Base-by-base conservation (phyloP, 2,888 invertebrate species). In the Nymphalis urticae region DNA sequence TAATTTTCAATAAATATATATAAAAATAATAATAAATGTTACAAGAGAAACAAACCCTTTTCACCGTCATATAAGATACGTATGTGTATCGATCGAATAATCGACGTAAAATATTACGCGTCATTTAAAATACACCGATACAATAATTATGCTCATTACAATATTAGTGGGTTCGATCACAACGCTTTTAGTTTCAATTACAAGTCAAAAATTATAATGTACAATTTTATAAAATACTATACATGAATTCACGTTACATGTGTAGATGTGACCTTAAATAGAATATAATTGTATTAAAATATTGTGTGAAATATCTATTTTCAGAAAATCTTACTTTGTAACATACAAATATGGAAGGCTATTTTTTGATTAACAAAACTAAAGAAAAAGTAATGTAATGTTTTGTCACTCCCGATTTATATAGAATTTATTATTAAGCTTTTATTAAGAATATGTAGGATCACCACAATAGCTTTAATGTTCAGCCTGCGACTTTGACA, bases 61-160 rank as follows among this genome's bases (percentile, higher is more conserved):
- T 6, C 27, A 27, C 1, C 54, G 24, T 27, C 54, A 54, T 54
- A 54, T 16, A 10, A 21, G 24, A 54, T 17, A 53, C 51, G 21
- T 21, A 87, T 81, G 79, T 86, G 86, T 85, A 88, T 84, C 85
- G 84, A 75, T 79, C 75, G 68, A 77, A 76, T 80, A 82, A 84
- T 84, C 84, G 80, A 69, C 65, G 72, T 69, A 74, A 79, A 82
- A 83, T 84, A 87, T 84, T 80, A 85, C 81, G 84, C 85, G 85
- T 83, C 79, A 48, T 77, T 53, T 53, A 71, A 82, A 82, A 76
- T 68, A 72, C 78, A 75, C 3, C 70, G 75, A 76, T 77, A 77
- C 77, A 36, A 62, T 59, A 42, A 42, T 3, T 42, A 60, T 51
- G 63, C 75, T 85, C 84, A 89, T 88, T 88, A 88, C 79, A 75